These are phyloP conservation scores for Corvus cornix DNA, from an alignment of 2,113 vertebrate genomes.

Conservation along the genomic window DNA sequence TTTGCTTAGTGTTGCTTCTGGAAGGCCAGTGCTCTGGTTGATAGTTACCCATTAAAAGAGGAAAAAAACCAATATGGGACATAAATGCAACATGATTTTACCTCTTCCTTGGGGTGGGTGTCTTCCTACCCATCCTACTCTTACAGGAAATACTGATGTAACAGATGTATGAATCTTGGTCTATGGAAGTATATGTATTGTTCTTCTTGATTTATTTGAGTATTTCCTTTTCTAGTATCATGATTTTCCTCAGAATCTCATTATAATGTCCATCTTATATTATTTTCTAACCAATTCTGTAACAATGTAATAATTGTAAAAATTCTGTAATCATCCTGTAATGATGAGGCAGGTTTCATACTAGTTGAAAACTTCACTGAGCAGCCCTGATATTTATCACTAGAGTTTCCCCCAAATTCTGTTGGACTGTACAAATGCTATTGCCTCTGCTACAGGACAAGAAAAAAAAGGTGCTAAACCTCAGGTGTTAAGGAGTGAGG, in stretches of 20 bases:
- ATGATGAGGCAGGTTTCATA: background rate
- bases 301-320: no score
- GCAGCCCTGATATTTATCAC: background rate
- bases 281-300: background rate
- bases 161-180: background rate
- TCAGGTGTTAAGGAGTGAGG: background rate
- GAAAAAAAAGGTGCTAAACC: background rate
- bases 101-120: background rate
- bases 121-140: background rate
- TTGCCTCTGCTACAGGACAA: background rate
- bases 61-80: background rate
- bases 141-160: background rate
- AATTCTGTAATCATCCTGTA: no score
- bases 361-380: background rate
- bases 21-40: background rate
- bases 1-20: background rate
- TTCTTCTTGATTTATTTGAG: background rate
- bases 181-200: background rate
- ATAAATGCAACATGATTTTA: background rate
- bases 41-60: background rate
- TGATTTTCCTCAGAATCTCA: background rate
- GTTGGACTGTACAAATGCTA: background rate
- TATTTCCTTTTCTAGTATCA: background rate
- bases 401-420: background rate
- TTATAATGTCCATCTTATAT: background rate